These are phyloP conservation scores for Parnassius mnemosyne DNA, from an alignment of 2,888 invertebrate genomes.

Conservation along the genomic window DNA sequence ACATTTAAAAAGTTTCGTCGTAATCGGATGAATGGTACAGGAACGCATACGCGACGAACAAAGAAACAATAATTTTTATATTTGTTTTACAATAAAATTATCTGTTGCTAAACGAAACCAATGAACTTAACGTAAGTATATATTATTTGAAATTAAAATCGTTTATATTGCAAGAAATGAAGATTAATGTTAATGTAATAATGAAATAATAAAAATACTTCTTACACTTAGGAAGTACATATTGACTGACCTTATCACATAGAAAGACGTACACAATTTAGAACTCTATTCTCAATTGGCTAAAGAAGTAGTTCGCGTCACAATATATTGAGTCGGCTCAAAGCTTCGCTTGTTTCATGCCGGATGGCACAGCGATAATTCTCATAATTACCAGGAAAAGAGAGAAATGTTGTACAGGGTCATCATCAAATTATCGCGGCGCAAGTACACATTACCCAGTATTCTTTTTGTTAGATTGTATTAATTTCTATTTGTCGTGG, in stretches of 20 bases:
- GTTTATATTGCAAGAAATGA: not conserved
- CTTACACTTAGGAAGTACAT: not conserved
- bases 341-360: constrained; percentile 16
- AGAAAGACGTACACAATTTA: not conserved
- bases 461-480: too few species aligned
- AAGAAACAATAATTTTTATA: too few species aligned
- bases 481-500: too few species aligned
- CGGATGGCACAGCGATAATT: constrained; percentile 34
- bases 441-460: too few species aligned
- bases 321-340: constrained; percentile 4
- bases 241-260: not conserved
- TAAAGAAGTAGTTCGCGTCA: not conserved
- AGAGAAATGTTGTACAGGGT: constrained; percentile 23
- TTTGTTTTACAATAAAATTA: too few species aligned
- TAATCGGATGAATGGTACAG: too few species aligned
- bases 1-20: too few species aligned
- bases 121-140: constrained; percentile 1
- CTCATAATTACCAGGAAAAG: constrained; percentile 33
- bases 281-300: not conserved
- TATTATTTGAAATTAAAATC: constrained; percentile 1
- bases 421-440: not conserved
- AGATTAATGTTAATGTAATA: constrained; percentile 2
- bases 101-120: constrained; percentile 7
- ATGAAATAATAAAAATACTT: not conserved
- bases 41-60: too few species aligned